Base-by-base conservation (phyloP, 1,140 invertebrate genomes). In the Diprion similis region DNA sequence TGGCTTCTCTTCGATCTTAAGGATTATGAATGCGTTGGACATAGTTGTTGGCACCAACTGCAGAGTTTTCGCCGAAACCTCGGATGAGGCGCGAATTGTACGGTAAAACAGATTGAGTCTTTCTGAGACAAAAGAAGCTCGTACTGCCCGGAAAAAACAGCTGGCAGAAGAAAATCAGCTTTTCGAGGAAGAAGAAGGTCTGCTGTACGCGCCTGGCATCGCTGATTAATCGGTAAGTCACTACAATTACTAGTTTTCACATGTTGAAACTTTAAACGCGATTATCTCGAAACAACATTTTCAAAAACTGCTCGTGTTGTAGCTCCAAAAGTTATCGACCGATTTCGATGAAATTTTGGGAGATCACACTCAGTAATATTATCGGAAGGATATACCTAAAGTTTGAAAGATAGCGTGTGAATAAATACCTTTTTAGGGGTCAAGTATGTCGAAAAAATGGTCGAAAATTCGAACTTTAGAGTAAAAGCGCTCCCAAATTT, bases 141-240 rank as follows among this genome's bases (percentile, higher is more conserved):
- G 24, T 37, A 37, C 24, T 37, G 24, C 24, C 24, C 24, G 24
- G 24, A 37, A 37, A 37, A 37, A 37, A 37, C 24, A 37, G 24
- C 24, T 37, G 24, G 24, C 24, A 0, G 24, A 37, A 8, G 24
- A 37, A 37, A 24, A 15, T 10, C 3, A 51, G 15, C 9, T 6
- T 10, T 71, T 46, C 51, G 67, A 65, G 73, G 74, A 70, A 71
- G 68, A 73, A 74, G 76, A 77, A 72, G 66, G 51, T 66, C 24
- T 37, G 24, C 24, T 37, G 24, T 65, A 66, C 76, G 75, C 19
- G 72, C 72, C 47, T 71, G 73, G 19, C 37, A 72, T 24, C 72
- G 24, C 24, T 37, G 24, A 37, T 37, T 37, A 37, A 37, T 37
- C 24, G 24, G 24, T 37, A 37, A 37, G 45, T 70, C 10, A 70